A percentile compares a stretch with the other conserved stretches of the same genome.
Conservation (phyloP, 1,140 invertebrate genomes). For the Listronotus oregonensis region DNA sequence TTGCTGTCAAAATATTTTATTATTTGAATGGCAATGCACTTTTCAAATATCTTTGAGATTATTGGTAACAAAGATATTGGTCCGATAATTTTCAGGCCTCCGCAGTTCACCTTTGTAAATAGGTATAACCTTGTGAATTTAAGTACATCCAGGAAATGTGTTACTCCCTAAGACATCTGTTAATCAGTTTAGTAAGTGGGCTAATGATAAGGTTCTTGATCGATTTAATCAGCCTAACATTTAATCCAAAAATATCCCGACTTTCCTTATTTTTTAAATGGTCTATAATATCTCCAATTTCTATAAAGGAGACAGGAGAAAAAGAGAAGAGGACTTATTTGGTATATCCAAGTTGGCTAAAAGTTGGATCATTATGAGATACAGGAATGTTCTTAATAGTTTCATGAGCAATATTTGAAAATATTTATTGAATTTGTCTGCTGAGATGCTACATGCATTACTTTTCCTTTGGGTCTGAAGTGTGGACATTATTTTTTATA, state of each 20-base stretch:
- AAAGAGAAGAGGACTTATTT: not conserved
- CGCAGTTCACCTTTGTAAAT: not conserved
- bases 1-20: not conserved
- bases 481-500: too few relatives aligned
- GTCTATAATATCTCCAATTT: constrained; percentile 1
- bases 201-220: constrained; percentile 1
- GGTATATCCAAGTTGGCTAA: too few relatives aligned
- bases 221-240: not conserved
- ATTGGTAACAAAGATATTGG: not conserved
- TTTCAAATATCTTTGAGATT: constrained; percentile 1
- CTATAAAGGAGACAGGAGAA: not conserved
- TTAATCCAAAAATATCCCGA: not conserved
- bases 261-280: constrained; percentile 3
- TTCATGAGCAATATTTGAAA: too few relatives aligned
- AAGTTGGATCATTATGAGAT: too few relatives aligned
- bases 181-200: constrained; percentile 5
- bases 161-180: not conserved
- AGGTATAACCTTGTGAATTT: constrained; percentile 1
- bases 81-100: constrained; percentile 1
- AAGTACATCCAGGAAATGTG: constrained; percentile 1
- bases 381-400: too few relatives aligned
- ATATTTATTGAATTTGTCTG: too few relatives aligned
- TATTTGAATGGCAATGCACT: not conserved
- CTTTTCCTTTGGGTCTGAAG: too few relatives aligned
- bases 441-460: too few relatives aligned